Evolutionary conservation across 2,113 vertebrate genomes (phyloP).

Genomic region (Tor tambroides): DNA sequence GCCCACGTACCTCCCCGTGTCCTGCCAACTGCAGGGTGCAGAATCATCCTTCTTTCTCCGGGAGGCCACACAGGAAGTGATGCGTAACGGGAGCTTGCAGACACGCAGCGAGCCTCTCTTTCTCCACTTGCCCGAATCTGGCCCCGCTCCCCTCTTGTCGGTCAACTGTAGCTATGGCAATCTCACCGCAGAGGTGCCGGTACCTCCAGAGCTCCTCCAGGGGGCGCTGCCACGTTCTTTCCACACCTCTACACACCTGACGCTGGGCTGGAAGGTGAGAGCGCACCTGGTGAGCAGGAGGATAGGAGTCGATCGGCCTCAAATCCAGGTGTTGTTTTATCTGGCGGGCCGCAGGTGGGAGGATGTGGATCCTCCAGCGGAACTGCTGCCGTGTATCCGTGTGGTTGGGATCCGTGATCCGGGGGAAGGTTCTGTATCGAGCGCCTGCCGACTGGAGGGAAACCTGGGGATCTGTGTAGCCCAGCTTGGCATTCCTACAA

Average conservation of each 20-base stretch:
- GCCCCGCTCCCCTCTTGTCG: conserved; percentile 68
- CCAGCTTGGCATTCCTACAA: conserved; percentile 84
- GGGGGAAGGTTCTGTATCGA: conserved; percentile 80
- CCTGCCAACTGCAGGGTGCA: conserved; percentile 77
- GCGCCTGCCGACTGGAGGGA: conserved; percentile 86
- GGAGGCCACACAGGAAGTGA: conserved; percentile 91
- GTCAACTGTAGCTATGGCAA: conserved; percentile 92
- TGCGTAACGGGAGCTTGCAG: conserved; percentile 90
- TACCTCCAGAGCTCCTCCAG: conserved; percentile 85
- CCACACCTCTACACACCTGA: conserved; percentile 71
- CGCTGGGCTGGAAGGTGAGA: conserved; percentile 83
- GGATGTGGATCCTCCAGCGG: conserved; percentile 66
- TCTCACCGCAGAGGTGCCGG: conserved; percentile 75
- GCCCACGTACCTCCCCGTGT: conserved; percentile 85
- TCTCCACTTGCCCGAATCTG: conserved; percentile 79
- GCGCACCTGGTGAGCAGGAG: conserved; percentile 84
- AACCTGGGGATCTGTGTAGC: conserved; percentile 90
- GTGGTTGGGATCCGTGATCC: conserved; percentile 85
- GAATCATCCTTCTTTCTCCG: conserved; percentile 88
- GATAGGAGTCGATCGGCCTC: conserved; percentile 84
- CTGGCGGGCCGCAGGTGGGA: conserved; percentile 88
- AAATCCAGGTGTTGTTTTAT: conserved; percentile 91
- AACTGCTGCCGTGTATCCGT: conserved; percentile 85
- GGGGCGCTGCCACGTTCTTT: conserved; percentile 70
- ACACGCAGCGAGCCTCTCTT: conserved; percentile 86